Evolutionary conservation across 1,140 invertebrate species (phyloP).

Genomic region (Acromyrmex charruanus): DNA sequence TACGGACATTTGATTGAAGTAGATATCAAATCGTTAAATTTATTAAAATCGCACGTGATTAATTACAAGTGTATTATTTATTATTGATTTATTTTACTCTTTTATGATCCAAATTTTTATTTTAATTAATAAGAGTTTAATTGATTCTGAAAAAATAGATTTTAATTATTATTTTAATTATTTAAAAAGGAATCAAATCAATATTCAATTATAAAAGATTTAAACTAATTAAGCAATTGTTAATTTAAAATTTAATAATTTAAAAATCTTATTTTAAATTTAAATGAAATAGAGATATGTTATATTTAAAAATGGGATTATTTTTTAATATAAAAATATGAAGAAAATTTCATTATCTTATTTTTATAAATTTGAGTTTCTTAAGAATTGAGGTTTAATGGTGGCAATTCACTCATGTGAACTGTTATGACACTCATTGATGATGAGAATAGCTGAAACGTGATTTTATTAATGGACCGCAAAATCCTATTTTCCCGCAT

Average conservation of each 20-base stretch:
- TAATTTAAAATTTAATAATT: conserved; percentile 17
- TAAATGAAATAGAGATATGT: background rate
- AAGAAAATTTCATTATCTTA: background rate
- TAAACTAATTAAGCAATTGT: background rate
- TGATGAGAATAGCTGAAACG: conserved; percentile 62
- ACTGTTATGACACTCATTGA: conserved; percentile 31
- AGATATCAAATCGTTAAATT: background rate
- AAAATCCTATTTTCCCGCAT: conserved; percentile 66
- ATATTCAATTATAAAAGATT: background rate
- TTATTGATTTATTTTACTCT: background rate
- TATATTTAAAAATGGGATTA: background rate
- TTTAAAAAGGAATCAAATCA: background rate
- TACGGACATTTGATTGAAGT: background rate
- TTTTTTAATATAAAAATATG: background rate
- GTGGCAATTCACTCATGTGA: too few species aligned
- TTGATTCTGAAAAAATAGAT: background rate
- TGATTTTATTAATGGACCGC: conserved; percentile 71
- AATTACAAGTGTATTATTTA: background rate
- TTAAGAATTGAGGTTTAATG: background rate
- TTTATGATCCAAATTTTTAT: background rate
- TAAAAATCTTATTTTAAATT: background rate
- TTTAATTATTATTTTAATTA: conserved; percentile 26
- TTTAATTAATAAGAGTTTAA: conserved; percentile 8
- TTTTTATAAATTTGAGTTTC: background rate
- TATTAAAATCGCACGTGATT: background rate